Base-by-base conservation (phyloP, 2,888 invertebrate species). In the Chirona hameri region DNA sequence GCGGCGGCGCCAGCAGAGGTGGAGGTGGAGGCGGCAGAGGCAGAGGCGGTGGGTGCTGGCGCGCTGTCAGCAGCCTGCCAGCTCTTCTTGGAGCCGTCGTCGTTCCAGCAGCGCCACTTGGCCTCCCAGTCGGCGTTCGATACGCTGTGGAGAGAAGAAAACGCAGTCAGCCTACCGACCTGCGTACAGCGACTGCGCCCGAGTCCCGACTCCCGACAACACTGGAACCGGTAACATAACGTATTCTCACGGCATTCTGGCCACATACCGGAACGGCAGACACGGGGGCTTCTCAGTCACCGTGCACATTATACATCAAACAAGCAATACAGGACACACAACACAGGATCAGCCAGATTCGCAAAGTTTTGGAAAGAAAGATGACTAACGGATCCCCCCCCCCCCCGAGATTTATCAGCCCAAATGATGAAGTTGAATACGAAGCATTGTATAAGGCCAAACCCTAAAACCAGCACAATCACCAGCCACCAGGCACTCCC, bases 81-180 rank as follows among this genome's bases (percentile, higher is more conserved):
- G 39, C 76, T 39, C 39, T 76, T 76, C 39, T 76, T 76, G 76
- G 27, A 15, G 31, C 76, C 76, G 39, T 76, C 76, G 39, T 76
- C 76, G 76, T 76, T 76, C 76, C 76, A 76, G 76, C 27, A 76
- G 39, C 76, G 76, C 21, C n/a, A 76, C 76, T 76, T 76, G 76
- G 76, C 76, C 76, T 76, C 76, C 39, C 76, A 39, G 76, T 39
- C 76, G 24, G 76, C 29, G 29, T 1, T 4, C 10, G 69, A 69
- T 15, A 69, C 69, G 14, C 69, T 69, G 69, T 27, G 21, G 27
- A 21, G 7, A 5, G n/a, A 5, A 24, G 5, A 65, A 7, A n/a
- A 7, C n/a, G 4, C 24, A n/a, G n/a, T 7, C n/a, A n/a, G 60
- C n/a, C 60, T 3, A 5, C 5, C 5, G 5, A 60, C n/a, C 7